phyloP scores from a whole-genome alignment of 2,888 invertebrate species.

The Cryptocephalus moraei region DNA sequence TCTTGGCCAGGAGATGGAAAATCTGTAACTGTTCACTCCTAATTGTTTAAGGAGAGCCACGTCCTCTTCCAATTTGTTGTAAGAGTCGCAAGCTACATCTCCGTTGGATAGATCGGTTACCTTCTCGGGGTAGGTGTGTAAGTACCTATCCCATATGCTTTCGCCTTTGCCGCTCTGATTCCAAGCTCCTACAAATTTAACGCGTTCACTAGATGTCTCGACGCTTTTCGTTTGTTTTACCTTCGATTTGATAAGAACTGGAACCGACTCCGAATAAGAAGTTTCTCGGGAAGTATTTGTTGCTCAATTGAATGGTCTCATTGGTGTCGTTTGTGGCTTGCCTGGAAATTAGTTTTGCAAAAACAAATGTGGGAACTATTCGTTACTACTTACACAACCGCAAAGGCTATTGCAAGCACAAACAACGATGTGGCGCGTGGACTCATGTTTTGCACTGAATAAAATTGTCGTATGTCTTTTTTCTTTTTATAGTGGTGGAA shows the following conservation, averaged over 20 bases:
- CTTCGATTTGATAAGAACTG: conserved; percentile 26
- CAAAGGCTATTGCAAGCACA: too few species aligned
- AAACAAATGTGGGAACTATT: too few species aligned
- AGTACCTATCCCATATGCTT: conserved; percentile 43
- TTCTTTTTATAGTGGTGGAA: too few species aligned
- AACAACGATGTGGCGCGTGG: too few species aligned
- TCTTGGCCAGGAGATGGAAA: conserved; percentile 24
- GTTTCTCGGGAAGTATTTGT: conserved; percentile 15
- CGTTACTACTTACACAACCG: too few species aligned
- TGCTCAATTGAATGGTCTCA: conserved; percentile 4
- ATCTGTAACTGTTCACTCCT: conserved; percentile 46
- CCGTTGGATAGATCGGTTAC: conserved; percentile 48
- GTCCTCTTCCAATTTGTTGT: conserved; percentile 53
- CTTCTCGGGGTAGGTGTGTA: conserved; percentile 36
- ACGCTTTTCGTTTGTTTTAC: conserved; percentile 18
- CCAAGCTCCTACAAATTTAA: conserved; percentile 26
- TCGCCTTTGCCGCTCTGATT: conserved; percentile 31
- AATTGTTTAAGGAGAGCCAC: conserved; percentile 45
- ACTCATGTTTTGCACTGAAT: too few species aligned
- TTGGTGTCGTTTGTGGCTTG: too few species aligned
- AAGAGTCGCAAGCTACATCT: conserved; percentile 57
- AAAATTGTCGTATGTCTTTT: too few species aligned
- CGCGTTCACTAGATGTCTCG: background rate
- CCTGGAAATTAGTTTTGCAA: too few species aligned
- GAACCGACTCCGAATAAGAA: conserved; percentile 21